Base-by-base conservation (phyloP, 2,888 invertebrate genomes). In the Rotaria macrura region DNA sequence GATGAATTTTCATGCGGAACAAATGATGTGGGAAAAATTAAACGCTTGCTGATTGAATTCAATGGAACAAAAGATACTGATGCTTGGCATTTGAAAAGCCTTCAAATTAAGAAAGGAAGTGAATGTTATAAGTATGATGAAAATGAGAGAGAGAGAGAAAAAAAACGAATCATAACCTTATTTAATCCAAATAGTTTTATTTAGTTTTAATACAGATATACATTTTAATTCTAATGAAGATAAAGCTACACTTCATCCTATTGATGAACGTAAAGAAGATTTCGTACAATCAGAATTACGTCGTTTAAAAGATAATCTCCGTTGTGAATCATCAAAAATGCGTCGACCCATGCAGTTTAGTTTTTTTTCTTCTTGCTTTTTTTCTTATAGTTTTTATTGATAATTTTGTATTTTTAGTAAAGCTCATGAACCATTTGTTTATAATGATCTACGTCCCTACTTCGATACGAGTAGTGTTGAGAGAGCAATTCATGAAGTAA, bases 391-490 rank as follows among this genome's bases (percentile, higher is more conserved):
- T 17, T 34, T 12, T 1, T 65, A 12, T 17, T 20, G 17, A 5
- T 65, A 14, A 29, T 65, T 34, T n/a, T 40, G 0, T 79, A n/a
- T 43, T 34, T 79, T 4, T 72, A 86, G 86, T 74, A 54, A 83
- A 86, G 86, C 84, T 20, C 84, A 86, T 38, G 83, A 38, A 29
- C 86, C 86, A 34, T 86, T 49, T 83, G 79, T 86, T 40, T 86
- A 84, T n/a, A 86, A 86, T 55, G 84, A 86, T 57, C 43, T 86
- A 38, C 79, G 57, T 29, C 86, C 86, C 20, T 86, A 86, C 57
- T 86, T 74, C 54, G 84, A 86, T 57, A 65, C 55, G n/a, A 49
- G 29, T 25, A 43, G 43, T 38, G 84, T 86, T 14, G 84, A 86
- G 49, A 86, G 65, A 47, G 43, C 84, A 54, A 79, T 86, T 34